Evolutionary conservation across 1,140 invertebrate genomes (phyloP), one percentile per base, ranked within the genome.

Genomic region (Sitophilus oryzae): DNA sequence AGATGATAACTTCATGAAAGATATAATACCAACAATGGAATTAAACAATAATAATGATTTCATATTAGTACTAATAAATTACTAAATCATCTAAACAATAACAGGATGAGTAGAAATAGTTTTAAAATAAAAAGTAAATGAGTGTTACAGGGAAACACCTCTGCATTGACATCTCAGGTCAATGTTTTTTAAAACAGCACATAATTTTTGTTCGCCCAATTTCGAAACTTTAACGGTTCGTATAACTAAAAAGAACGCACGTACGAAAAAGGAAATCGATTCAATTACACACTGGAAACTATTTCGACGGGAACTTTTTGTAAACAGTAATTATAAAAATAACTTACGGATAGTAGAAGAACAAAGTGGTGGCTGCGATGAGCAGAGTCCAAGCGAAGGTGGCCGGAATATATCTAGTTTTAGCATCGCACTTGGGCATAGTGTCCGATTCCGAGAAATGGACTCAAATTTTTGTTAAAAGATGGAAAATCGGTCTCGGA

Each of bases 311-410:
- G 11, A 30, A 30, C 25, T n/a, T n/a, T n/a, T n/a, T n/a, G 43
- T 43, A 43, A 49, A 40, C 23, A 47, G 19, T 21, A 45, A 43
- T 20, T 16, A 48, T 40, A 49, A 34, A 63, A 64, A 66, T 63
- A 62, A 93, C 91, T 94, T 81, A 96, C 93, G 93, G 91, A 77
- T 91, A 96, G 75, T 88, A 91, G 79, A 96, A 97, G 82, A 97
- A 98, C 61, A 93, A 80, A 66, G 84, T 84, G 61, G 93, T 96
- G 59, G 92, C 90, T 66, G 83, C 83, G 66, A 97, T 77, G 61
- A 98, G 79, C 66, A 98, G 78, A 58, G 85, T 84, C 95, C 95
- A 98, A 69, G 95, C 94, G 78, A 95, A 90, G 69, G 89, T 89
- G 70, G 93, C 93, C 74, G 95, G 95, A 77, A 96, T 85, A 78